Conservation (phyloP, 2,888 invertebrate genomes). For the Argyresthia albistria region DNA sequence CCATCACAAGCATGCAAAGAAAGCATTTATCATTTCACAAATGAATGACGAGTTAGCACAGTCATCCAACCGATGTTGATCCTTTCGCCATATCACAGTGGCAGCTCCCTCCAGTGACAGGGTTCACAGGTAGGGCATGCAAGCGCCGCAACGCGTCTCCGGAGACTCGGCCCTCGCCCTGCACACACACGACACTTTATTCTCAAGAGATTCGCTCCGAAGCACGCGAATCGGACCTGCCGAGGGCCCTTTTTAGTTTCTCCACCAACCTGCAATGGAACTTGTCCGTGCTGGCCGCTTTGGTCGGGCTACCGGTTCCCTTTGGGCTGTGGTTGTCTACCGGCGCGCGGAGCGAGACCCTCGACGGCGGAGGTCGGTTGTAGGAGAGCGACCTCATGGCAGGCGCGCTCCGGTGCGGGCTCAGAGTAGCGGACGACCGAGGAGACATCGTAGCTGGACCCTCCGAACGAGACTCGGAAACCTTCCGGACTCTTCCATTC, state of each 20-base stretch:
- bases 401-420: slow-evolving; percentile 79
- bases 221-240: slow-evolving; percentile 65
- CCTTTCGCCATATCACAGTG: no score
- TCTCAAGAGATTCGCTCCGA: slow-evolving; percentile 72
- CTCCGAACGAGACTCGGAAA: slow-evolving; percentile 83
- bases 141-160: slow-evolving; percentile 57
- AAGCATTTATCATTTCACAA: not conserved
- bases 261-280: slow-evolving; percentile 86
- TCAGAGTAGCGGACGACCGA: slow-evolving; percentile 60
- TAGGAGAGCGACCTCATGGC: slow-evolving; percentile 73
- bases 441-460: slow-evolving; percentile 77
- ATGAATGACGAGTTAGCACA: slow-evolving; percentile 38
- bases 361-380: slow-evolving; percentile 61
- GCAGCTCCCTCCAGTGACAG: no score
- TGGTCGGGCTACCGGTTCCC: slow-evolving; percentile 77
- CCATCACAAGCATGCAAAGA: slow-evolving; percentile 2
- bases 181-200: slow-evolving; percentile 56
- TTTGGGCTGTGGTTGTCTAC: slow-evolving; percentile 74
- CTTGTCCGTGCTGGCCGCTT: slow-evolving; percentile 75
- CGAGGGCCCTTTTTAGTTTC: slow-evolving; percentile 81
- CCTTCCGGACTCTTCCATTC: slow-evolving; percentile 75
- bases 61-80: slow-evolving; percentile 10
- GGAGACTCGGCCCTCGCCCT: slow-evolving; percentile 62
- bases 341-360: slow-evolving; percentile 73
- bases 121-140: slow-evolving; percentile 67